Evolutionary conservation across 2,113 vertebrate genomes (phyloP), one percentile per base, ranked within the genome.

Genomic region (Dunckerocampus dactyliophorus): DNA sequence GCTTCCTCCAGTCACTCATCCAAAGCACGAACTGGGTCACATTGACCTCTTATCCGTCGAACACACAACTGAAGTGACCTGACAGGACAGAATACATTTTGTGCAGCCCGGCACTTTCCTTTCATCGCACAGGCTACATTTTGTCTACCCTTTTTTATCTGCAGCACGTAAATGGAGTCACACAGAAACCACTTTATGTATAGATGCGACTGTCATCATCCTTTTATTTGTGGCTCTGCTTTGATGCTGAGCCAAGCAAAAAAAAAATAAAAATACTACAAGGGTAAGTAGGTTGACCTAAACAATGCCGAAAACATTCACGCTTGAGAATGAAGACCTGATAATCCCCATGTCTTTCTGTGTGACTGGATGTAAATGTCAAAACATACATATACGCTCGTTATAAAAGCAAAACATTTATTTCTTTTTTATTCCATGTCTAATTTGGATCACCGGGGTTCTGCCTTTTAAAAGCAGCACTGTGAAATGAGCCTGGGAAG

Each of bases 41-140:
- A 8, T 61, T 79, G 75, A 79, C 71, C 72, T 75, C 66, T 75
- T 51, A 59, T 79, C 49, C 31, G 37, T 79, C 74, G 62, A 59
- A 53, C 60, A 53, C 34, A 28, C 5, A 47, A 13, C 53, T 52
- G 75, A 62, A 68, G 47, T 49, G 46, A 77, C 56, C 69, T 71
- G 72, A 68, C 48, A 55, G 68, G 24, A 24, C 13, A 39, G 47
- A 67, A 47, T 13, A 12, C 4, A 12, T 60, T 75, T 56, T 59
- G 52, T 62, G 60, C 54, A 19, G 22, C 55, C 51, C 47, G 39
- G 20, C 31, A n/a, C 46, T 57, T 73, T 62, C 51, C 6, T 65
- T 56, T 59, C 54, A 16, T 43, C 42, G 66, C 46, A 34, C 24
- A 48, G 58, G 50, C 62, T 63, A 49, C 52, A 74, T 67, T 37